Percentiles rank a stretch among this genome's conserved stretches.
Evolutionary conservation across 2,888 invertebrate genomes (phyloP).

Genomic region (Andrena haemorrhoa): DNA sequence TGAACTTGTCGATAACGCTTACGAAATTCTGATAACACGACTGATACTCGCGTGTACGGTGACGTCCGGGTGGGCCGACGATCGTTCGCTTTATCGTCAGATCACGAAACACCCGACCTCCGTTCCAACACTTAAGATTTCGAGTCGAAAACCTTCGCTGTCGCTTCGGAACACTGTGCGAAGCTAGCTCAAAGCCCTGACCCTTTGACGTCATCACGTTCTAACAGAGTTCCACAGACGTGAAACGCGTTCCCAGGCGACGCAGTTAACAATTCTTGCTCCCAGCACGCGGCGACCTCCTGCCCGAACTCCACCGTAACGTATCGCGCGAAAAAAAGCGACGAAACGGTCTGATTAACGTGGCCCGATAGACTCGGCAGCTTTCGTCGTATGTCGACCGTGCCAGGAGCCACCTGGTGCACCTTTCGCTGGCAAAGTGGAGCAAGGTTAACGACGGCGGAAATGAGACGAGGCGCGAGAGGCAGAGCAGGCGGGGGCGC

Average conservation of each 20-base stretch:
- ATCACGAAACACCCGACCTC: not conserved
- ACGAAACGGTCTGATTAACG: conserved; percentile 29
- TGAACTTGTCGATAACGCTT: not conserved
- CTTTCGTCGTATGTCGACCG: not conserved
- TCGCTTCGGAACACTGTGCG: no score
- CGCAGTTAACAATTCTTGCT: not conserved
- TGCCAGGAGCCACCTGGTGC: not conserved
- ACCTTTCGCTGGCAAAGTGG: conserved; percentile 2
- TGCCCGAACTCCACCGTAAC: not conserved
- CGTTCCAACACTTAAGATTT: no score
- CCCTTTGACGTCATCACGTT: no score
- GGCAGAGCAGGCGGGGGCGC: not conserved
- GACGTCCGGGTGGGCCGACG: not conserved
- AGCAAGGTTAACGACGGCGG: conserved; percentile 23
- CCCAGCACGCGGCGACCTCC: not conserved
- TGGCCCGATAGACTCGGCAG: not conserved
- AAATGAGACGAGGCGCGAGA: not conserved
- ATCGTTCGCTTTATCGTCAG: not conserved
- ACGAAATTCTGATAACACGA: not conserved
- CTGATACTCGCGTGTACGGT: not conserved
- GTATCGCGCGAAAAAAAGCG: not conserved
- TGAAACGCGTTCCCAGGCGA: not conserved
- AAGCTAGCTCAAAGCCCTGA: no score
- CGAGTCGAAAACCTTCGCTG: no score
- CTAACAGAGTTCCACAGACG: no score